Conservation (phyloP, 2,888 invertebrate species). For the Pteria penguin region DNA sequence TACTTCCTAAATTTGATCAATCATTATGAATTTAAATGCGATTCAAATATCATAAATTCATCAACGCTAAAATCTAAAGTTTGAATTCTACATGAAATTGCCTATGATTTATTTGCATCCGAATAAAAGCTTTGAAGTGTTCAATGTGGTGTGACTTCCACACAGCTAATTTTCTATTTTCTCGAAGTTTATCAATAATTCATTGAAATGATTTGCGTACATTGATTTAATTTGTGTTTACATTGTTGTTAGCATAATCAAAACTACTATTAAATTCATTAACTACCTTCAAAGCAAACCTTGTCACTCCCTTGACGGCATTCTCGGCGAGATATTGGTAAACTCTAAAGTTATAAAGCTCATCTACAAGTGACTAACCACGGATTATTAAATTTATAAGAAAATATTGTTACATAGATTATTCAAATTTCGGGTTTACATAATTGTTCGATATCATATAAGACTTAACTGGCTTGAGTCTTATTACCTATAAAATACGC, state of each 20-base stretch:
- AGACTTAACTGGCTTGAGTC: too few relatives aligned
- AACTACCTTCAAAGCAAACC: neutral
- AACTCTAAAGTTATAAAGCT: neutral
- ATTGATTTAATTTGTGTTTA: constrained; percentile 29
- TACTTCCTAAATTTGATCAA: neutral
- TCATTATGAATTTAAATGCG: neutral
- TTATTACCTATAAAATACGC: too few relatives aligned
- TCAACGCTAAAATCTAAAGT: neutral
- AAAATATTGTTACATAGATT: too few relatives aligned
- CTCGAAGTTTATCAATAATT: constrained; percentile 20
- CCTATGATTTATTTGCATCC: neutral
- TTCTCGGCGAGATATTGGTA: neutral
- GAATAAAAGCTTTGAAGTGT: neutral
- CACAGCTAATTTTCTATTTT: neutral
- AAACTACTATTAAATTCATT: constrained; percentile 24
- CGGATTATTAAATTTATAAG: too few relatives aligned
- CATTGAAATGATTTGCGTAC: constrained; percentile 14
- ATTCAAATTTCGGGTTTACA: too few relatives aligned
- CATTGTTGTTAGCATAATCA: constrained; percentile 19
- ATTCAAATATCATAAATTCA: neutral
- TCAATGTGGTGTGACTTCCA: neutral
- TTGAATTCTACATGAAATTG: too few relatives aligned
- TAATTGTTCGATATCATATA: too few relatives aligned
- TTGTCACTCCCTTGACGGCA: neutral
- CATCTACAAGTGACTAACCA: too few relatives aligned